Conservation (phyloP, 2,888 invertebrate species). For the Amphipoea oculea region DNA sequence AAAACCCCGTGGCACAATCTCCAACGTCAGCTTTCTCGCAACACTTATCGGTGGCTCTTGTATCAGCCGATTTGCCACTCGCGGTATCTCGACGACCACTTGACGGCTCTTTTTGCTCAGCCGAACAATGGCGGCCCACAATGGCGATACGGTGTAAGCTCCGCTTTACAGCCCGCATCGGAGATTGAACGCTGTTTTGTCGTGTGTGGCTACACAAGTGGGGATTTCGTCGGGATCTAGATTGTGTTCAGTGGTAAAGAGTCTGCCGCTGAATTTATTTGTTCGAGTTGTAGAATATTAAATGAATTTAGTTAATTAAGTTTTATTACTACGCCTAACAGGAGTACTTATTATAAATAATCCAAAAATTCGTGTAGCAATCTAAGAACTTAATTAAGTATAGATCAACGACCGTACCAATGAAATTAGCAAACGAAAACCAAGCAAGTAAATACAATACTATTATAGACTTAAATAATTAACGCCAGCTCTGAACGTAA, state of each 20-base stretch:
- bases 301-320: neutral
- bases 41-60: slow-evolving; percentile 64
- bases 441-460: slow-evolving; percentile 8
- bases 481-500: slow-evolving; percentile 12
- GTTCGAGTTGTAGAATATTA: neutral
- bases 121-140: slow-evolving; percentile 64
- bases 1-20: slow-evolving; percentile 43
- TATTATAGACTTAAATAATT: slow-evolving; percentile 43
- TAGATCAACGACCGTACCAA: slow-evolving; percentile 3
- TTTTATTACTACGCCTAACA: neutral
- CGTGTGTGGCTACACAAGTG: slow-evolving; percentile 22
- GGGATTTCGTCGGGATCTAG: neutral
- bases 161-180: slow-evolving; percentile 56
- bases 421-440: slow-evolving; percentile 3
- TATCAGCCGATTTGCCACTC: slow-evolving; percentile 73
- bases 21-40: slow-evolving; percentile 55
- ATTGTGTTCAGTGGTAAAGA: neutral
- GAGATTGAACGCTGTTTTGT: slow-evolving; percentile 51
- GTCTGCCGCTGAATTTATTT: neutral
- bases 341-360: neutral
- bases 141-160: slow-evolving; percentile 62
- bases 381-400: slow-evolving; percentile 12
- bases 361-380: neutral
- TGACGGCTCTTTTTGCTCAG: slow-evolving; percentile 66
- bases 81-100: slow-evolving; percentile 67